These are phyloP conservation scores for Rhodophaea formosa DNA, from an alignment of 2,888 invertebrate genomes.

Conservation along the genomic window DNA sequence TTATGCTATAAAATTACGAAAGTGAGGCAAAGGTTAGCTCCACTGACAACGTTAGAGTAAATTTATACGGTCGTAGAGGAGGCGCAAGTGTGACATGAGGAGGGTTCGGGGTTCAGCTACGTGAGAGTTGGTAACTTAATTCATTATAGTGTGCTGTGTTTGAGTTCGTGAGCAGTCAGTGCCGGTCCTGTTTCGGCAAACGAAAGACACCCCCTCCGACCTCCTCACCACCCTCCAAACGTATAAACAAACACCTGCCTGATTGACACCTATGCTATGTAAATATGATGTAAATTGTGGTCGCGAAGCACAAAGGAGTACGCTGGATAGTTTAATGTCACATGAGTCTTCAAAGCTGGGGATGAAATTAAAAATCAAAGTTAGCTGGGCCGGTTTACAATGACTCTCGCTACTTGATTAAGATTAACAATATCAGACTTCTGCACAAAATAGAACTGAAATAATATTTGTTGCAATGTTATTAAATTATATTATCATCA, in stretches of 20 bases:
- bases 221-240: slow-evolving; percentile 22
- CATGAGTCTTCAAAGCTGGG: background rate
- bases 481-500: too few relatives aligned
- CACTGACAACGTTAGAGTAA: slow-evolving; percentile 27
- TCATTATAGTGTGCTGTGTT: slow-evolving; percentile 74
- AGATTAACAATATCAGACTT: background rate
- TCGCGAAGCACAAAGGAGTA: slow-evolving; percentile 10
- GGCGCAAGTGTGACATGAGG: slow-evolving; percentile 58
- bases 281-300: slow-evolving; percentile 32
- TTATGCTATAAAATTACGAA: background rate
- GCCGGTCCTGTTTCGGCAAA: slow-evolving; percentile 49
- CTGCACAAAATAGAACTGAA: background rate
- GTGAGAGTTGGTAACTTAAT: slow-evolving; percentile 74
- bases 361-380: background rate
- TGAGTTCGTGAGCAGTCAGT: slow-evolving; percentile 63
- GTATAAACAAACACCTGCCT: slow-evolving; percentile 61
- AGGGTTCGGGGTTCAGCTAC: slow-evolving; percentile 50
- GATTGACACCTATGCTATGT: slow-evolving; percentile 63
- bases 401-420: background rate
- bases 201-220: slow-evolving; percentile 34
- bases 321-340: slow-evolving; percentile 15
- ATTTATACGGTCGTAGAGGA: slow-evolving; percentile 33
- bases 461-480: too few relatives aligned
- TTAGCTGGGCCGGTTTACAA: background rate
- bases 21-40: slow-evolving; percentile 27